These are phyloP conservation scores for Poeciliopsis gracilis DNA, from an alignment of 2,797 vertebrate genomes.

Conservation along the genomic window DNA sequence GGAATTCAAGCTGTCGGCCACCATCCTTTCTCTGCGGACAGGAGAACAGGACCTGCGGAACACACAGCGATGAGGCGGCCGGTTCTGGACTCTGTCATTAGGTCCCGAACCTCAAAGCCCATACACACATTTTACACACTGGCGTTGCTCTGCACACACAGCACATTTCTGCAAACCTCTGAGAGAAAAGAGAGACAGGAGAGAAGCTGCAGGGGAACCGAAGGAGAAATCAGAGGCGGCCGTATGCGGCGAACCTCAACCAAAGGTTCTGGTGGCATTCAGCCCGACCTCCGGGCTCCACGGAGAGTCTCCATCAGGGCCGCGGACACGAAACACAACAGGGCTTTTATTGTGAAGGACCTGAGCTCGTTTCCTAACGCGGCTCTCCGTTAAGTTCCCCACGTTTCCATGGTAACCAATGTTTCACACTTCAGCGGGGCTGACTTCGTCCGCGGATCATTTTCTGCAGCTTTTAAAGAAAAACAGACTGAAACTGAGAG, in stretches of 20 bases:
- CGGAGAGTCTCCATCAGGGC: not conserved
- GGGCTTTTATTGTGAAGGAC: not conserved
- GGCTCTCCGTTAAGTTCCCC: too few relatives aligned
- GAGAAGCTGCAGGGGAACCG: not conserved
- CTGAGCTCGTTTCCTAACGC: not conserved
- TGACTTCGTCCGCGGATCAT: not conserved
- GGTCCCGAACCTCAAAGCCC: not conserved
- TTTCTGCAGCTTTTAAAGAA: not conserved
- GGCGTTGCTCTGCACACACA: not conserved
- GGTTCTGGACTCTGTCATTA: not conserved
- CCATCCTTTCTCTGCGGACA: slow-evolving; percentile 38
- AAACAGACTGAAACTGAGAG: not conserved
- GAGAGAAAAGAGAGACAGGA: not conserved
- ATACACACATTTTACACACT: too few relatives aligned
- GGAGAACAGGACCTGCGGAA: slow-evolving; percentile 18
- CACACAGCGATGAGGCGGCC: slow-evolving; percentile 4
- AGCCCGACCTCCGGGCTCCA: not conserved
- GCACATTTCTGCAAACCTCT: not conserved
- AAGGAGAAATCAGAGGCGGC: not conserved
- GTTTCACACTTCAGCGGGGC: too few relatives aligned
- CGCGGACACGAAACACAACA: not conserved
- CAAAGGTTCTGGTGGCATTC: not conserved
- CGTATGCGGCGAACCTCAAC: not conserved
- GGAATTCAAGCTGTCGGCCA: slow-evolving; percentile 9
- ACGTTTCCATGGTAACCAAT: too few relatives aligned